phyloP scores from a whole-genome alignment of 37 sponge, comb jelly and placozoan species.

The Chondrosia reniformis region DNA sequence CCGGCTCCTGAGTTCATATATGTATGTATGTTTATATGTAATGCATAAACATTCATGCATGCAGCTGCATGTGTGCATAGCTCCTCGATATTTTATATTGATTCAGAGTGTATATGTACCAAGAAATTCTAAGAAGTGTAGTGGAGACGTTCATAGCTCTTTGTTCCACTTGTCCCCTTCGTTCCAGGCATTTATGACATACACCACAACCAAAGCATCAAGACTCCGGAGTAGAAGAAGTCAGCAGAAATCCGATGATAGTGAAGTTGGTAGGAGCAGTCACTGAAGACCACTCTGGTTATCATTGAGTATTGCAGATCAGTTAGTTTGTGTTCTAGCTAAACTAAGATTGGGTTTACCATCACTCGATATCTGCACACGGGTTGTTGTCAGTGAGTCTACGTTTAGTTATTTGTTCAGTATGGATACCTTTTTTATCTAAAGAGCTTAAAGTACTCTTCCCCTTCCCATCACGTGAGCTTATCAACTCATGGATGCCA shows the following conservation, averaged over 20 bases:
- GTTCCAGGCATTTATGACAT: too few relatives aligned
- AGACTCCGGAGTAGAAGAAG: too few relatives aligned
- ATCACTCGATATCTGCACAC: slow-evolving; percentile 27
- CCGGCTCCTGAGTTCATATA: neutral
- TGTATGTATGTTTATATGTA: neutral
- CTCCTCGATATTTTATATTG: too few relatives aligned
- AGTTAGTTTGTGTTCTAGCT: slow-evolving; percentile 26
- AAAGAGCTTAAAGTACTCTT: slow-evolving; percentile 23
- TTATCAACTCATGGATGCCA: slow-evolving; percentile 34
- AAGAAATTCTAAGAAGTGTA: too few relatives aligned
- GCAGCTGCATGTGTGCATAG: neutral
- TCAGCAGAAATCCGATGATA: too few relatives aligned
- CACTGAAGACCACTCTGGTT: too few relatives aligned
- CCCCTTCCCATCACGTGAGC: slow-evolving; percentile 26
- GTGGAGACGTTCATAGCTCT: neutral
- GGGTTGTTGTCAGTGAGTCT: slow-evolving; percentile 25
- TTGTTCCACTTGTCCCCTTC: neutral
- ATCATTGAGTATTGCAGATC: too few relatives aligned
- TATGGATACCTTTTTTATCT: slow-evolving; percentile 38
- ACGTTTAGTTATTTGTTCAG: slow-evolving; percentile 29
- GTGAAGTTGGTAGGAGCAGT: too few relatives aligned
- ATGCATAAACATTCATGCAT: neutral
- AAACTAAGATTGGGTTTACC: slow-evolving; percentile 23
- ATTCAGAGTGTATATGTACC: neutral
- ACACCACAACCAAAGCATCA: too few relatives aligned